phyloP scores from a whole-genome alignment of 2,797 vertebrate species.

The Typhlichthys eigenmanni region DNA sequence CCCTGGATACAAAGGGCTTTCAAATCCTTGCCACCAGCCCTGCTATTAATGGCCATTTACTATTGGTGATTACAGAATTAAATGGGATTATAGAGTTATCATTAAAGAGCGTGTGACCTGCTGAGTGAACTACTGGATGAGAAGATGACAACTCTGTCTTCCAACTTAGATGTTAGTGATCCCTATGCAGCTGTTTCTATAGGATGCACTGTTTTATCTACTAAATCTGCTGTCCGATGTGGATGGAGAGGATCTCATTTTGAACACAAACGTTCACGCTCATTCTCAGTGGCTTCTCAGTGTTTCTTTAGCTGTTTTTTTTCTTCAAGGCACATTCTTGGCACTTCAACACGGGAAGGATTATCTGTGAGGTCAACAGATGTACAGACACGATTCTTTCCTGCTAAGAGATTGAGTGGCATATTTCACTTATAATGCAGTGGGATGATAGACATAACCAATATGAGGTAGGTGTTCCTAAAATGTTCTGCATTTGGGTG shows the following conservation, averaged over 20 bases:
- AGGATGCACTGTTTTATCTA: conserved; percentile 1
- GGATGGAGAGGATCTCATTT: not conserved
- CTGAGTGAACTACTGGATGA: conserved; percentile 41
- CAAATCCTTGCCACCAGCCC: conserved; percentile 57
- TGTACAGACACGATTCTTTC: conserved; percentile 11
- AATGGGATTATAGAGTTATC: conserved; percentile 73
- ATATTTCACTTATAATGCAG: conserved; percentile 34
- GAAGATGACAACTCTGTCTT: conserved; percentile 26
- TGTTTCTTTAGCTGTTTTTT: not conserved
- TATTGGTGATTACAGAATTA: conserved; percentile 70
- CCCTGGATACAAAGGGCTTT: conserved; percentile 37
- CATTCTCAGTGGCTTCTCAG: conserved; percentile 16
- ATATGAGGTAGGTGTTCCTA: conserved; percentile 54
- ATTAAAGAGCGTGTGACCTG: conserved; percentile 56
- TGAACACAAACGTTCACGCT: conserved; percentile 22
- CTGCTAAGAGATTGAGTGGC: conserved; percentile 37
- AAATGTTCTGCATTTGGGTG: conserved; percentile 49
- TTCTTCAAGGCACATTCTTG: conserved; percentile 24
- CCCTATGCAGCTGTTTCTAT: conserved; percentile 1
- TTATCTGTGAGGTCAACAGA: conserved; percentile 25
- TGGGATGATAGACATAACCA: conserved; percentile 35
- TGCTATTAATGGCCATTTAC: conserved; percentile 60
- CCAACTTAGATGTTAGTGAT: conserved; percentile 12
- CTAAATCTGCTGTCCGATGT: not conserved
- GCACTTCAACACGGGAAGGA: conserved; percentile 15